Base-by-base conservation (phyloP, 2,888 invertebrate species). In the Drosophila anomalipes region DNA sequence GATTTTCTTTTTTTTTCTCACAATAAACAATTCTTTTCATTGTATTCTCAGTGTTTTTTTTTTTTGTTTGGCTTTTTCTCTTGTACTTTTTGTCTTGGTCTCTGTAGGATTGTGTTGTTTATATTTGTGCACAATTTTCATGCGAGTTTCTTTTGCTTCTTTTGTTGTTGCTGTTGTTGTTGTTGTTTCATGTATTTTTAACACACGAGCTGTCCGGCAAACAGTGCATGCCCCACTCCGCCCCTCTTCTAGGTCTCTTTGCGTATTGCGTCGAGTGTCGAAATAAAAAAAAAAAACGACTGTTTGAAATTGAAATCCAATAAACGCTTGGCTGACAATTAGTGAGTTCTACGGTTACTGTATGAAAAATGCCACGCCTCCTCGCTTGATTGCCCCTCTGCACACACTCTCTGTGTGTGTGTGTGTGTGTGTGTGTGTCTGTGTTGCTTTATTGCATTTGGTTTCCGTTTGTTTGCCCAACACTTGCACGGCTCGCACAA, bases 301-400 rank as follows among this genome's bases (percentile, higher is more conserved):
- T 56, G 51, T 73, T 69, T 54, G 47, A 81, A 86, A 83, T 77
- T 73, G 74, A 72, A 86, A 78, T 67, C 70, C 76, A 71, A 86
- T 84, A 86, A 86, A 81, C 81, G 76, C 77, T 84, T 72, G 77
- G 59, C 84, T 75, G 84, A 79, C 86, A 86, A 86, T 89, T 86
- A 84, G 86, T 80, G 74, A 74, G 64, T 80, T 75, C 74, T 79
- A 66, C 61, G 82, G 69, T 62, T 52, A 75, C 68, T 83, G 70
- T 63, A 70, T 26, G 9, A 4, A 41, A 47, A 41, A 47, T 70
- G 71, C 62, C 71, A 68, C 71, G 63, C 78, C 74, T 52, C 28
- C 54, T 16, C 41, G 47, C 54, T 19, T 70, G 66, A 75, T 64
- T 72, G 68, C 66, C 39, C 49, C n/a, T 39, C 35, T 59, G 28